Evolutionary conservation across 2,888 invertebrate species (phyloP), one percentile per base, ranked within the genome.

Genomic region (Eupithecia tripunctaria): DNA sequence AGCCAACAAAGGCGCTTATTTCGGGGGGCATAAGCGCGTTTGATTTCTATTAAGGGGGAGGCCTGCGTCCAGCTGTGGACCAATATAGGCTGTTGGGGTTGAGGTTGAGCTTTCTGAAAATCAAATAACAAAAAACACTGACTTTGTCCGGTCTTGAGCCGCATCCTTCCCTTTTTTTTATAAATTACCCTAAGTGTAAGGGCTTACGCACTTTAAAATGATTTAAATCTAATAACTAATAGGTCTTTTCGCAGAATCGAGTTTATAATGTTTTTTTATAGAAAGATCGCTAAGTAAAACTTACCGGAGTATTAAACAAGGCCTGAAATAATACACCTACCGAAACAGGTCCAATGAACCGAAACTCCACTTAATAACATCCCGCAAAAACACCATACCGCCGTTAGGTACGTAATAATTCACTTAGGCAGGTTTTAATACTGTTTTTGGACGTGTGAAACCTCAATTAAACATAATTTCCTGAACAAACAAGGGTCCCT

Each of bases 391-490:
- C 15, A 64, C 38, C 27, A 51, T 32, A 67, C 32, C 1, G 18
- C 47, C 51, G 25, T 67, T 51, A 51, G n/a, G 32, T 32, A 32
- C 21, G 51, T 56, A 47, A 75, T 74, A 65, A 36, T 71, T 64
- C 47, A 59, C 27, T 71, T 73, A 69, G 59, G 66, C 75, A 74
- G 63, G 32, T 60, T 62, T 65, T 65, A 68, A 65, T 69, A 75
- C 66, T 67, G 51, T 71, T 75, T 59, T 71, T 73, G 56, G 70
- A 70, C 72, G 75, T 72, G 75, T 71, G 67, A 75, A 68, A 75
- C 76, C 74, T 72, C 76, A 71, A 71, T 71, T 76, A 76, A 76
- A 69, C 73, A 76, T 71, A 73, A 73, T 73, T 76, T 71, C 67
- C 38, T 65, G 63, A 82, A 75, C 77, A 71, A 71, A 75, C 74